Conservation (phyloP, 2,113 vertebrate species). For the Nothocercus nigrocapillus region DNA sequence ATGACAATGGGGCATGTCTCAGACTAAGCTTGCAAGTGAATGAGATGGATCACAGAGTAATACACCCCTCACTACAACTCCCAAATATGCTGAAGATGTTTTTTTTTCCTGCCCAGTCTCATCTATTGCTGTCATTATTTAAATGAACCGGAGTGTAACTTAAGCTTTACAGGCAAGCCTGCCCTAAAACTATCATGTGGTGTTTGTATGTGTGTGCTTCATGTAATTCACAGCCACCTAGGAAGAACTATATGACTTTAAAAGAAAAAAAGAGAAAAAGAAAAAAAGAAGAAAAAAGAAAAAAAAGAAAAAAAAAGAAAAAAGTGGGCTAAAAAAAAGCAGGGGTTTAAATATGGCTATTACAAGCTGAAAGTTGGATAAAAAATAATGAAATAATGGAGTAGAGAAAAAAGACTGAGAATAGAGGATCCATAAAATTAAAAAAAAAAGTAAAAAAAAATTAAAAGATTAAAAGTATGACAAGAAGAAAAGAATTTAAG, state of each 20-base stretch:
- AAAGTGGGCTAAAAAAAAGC: not conserved
- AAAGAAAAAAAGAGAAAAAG: accelerated
- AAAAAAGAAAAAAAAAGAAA: not conserved
- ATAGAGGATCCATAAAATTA: accelerated
- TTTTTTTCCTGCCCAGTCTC: not conserved
- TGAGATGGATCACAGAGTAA: not conserved
- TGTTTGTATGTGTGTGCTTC: not conserved
- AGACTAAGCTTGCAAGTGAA: slow-evolving; percentile 21
- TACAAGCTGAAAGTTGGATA: not conserved
- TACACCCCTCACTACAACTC: not conserved
- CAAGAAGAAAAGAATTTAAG: not conserved
- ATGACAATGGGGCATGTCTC: not conserved
- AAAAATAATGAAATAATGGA: not conserved
- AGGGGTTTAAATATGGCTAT: not conserved
- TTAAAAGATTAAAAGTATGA: not conserved
- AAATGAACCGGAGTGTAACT: not conserved
- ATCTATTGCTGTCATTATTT: not conserved
- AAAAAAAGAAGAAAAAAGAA: not conserved
- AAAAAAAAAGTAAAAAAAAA: not conserved
- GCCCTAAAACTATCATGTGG: not conserved
- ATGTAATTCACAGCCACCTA: not conserved
- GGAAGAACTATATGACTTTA: not conserved
- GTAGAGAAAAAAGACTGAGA: not conserved
- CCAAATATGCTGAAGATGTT: not conserved
- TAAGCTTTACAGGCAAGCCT: not conserved